Evolutionary conservation across 2,888 invertebrate species (phyloP).

Genomic region (Cryptocephalus primarius): DNA sequence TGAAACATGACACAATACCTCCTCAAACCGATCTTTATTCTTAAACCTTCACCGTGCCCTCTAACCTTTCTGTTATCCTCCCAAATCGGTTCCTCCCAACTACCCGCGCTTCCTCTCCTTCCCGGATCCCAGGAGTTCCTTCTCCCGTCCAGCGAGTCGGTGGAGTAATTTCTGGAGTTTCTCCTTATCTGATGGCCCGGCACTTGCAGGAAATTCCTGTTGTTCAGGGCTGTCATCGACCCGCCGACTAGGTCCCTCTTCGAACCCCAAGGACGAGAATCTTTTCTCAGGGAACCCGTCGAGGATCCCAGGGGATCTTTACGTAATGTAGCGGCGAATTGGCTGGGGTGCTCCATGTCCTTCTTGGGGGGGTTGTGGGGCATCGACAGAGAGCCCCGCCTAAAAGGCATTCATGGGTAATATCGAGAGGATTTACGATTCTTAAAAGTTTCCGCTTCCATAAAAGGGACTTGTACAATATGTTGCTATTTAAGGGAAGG

Average conservation of each 20-base stretch:
- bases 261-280: conserved; percentile 28
- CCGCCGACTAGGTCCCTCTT: conserved; percentile 23
- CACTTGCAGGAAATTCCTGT: conserved; percentile 32
- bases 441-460: conserved; percentile 3
- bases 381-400: conserved; percentile 51
- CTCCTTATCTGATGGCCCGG: conserved; percentile 41
- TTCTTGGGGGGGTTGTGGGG: conserved; percentile 45
- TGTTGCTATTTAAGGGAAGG: too few species aligned
- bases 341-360: conserved; percentile 58
- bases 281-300: conserved; percentile 27
- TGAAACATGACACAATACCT: too few species aligned
- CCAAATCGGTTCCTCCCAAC: conserved; percentile 49
- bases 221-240: conserved; percentile 24
- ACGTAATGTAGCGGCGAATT: conserved; percentile 57
- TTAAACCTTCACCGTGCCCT: not conserved
- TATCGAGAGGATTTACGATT: too few species aligned
- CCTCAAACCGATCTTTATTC: too few species aligned
- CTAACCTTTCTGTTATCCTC: conserved; percentile 42
- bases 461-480: not conserved
- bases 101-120: conserved; percentile 51
- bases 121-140: conserved; percentile 60
- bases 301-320: conserved; percentile 38
- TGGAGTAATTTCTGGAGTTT: conserved; percentile 46
- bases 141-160: conserved; percentile 60
- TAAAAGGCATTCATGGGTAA: conserved; percentile 18